Conservation (phyloP, 2,113 vertebrate genomes). For the Syngnathus floridae region DNA sequence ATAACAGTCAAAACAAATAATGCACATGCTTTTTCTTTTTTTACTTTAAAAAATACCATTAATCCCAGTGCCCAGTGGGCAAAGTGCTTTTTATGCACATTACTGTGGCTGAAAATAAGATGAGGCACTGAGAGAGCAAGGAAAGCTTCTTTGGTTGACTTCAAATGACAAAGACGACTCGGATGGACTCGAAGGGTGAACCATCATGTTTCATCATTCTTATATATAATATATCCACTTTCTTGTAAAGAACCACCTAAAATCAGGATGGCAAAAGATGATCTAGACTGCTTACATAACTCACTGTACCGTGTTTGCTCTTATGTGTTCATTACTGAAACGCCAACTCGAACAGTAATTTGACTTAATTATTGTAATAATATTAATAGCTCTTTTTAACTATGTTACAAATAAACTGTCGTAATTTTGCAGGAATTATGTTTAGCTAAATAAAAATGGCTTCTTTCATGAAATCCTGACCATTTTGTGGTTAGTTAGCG, state of each 20-base stretch:
- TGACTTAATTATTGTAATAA: background rate
- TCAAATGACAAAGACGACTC: conserved; percentile 3
- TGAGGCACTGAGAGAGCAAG: conserved; percentile 52
- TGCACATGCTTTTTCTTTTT: conserved; percentile 59
- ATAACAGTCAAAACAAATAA: conserved; percentile 45
- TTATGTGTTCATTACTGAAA: background rate
- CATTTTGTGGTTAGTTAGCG: background rate
- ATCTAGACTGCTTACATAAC: conserved; percentile 76
- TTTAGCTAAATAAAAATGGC: background rate
- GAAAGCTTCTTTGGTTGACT: conserved; percentile 49
- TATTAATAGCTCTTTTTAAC: background rate
- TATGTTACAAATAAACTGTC: background rate
- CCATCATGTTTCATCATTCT: no score
- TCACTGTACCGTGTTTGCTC: background rate
- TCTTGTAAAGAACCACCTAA: conserved; percentile 25
- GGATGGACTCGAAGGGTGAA: background rate
- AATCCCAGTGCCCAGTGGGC: conserved; percentile 44
- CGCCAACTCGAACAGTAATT: background rate
- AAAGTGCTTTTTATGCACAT: conserved; percentile 64
- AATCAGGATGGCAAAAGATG: conserved; percentile 26
- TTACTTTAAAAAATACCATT: conserved; percentile 55
- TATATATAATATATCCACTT: conserved; percentile 8
- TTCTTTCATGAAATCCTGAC: background rate
- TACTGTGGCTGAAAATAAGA: conserved; percentile 57
- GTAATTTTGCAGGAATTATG: background rate